These are phyloP conservation scores for Myotis planiceps DNA, from an alignment of 2,797 vertebrate species.

Conservation along the genomic window DNA sequence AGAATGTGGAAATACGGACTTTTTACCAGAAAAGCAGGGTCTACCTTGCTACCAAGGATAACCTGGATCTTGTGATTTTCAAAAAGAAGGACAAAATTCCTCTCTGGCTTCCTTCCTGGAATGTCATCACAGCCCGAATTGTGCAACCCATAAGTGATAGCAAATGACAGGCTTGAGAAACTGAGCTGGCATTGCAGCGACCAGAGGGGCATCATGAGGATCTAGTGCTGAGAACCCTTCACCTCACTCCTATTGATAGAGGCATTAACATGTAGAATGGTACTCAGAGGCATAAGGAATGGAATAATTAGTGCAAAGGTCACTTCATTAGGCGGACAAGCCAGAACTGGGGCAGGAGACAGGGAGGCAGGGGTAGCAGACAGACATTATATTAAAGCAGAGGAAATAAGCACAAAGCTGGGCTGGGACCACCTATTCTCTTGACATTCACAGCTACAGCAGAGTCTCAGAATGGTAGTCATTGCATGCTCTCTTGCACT, in stretches of 20 bases:
- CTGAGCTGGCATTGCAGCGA: background rate
- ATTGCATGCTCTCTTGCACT: background rate
- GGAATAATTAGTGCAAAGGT: background rate
- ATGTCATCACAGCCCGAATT: background rate
- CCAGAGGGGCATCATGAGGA: background rate
- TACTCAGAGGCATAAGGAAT: background rate
- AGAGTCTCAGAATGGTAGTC: background rate
- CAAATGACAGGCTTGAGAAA: background rate
- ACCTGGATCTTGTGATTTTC: conserved; percentile 13
- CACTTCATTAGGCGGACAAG: conserved; percentile 5
- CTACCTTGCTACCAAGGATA: background rate
- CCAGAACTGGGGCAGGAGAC: background rate
- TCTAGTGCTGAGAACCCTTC: background rate
- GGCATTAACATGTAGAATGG: background rate
- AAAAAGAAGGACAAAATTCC: background rate
- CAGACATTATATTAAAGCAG: background rate
- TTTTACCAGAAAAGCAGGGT: background rate
- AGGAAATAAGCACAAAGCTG: background rate
- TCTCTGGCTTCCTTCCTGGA: background rate
- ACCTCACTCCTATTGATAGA: background rate
- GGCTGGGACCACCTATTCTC: background rate
- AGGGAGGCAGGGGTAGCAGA: background rate
- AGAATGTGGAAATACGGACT: background rate
- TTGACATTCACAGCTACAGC: background rate
- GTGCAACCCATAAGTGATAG: background rate